Base-by-base conservation (phyloP, 30 jellyfish, hydroid and myxozoan species). In the Chrysaora quinquecirrha region DNA sequence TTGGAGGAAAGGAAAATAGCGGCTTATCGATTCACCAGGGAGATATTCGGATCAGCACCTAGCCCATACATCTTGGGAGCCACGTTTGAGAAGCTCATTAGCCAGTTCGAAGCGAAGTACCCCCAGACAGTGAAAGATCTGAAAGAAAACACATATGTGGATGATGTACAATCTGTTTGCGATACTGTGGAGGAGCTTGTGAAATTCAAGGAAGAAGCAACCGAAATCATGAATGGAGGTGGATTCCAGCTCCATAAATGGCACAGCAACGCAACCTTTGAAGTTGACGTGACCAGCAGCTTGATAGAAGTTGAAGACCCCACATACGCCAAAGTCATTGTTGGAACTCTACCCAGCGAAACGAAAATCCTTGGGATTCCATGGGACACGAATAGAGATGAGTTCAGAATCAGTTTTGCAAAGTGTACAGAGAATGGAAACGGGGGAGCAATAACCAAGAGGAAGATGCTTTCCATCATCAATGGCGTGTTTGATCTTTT, bases 331-430 rank as follows among this genome's bases (percentile, higher is more conserved):
- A 84, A 76, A 35, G 73, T 28, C 10, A 68, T 33, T 6, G 62
- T 82, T 63, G 89, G 93, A 34, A 72, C 89, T 16, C 54, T 72
- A 71, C 29, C 75, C 11, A 62, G 65, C n/a, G 97, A 79, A 46
- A 80, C 94, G 33, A 80, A 48, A 75, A 80, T 81, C 65, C 87
- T 89, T 14, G 90, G 97, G 34, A 84, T 90, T n/a, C 80, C 78
- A 30, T 83, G 97, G 97, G 83, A 90, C 93, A 83, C 64, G 69
- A 49, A 72, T n/a, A 74, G 48, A 58, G 96, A 90, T 31, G 71
- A 85, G 49, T 32, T 75, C 67, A 38, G 54, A 27, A 67, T 74
- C 87, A 72, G 69, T 43, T 80, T 88, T 24, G 64, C 66, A 34
- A 77, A 50, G 48, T 76, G 83, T 70, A 38, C 34, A 63, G 76